A percentile compares a stretch with the other conserved stretches of the same genome.
phyloP scores from a whole-genome alignment of 2,888 invertebrate genomes.

The Shargacucullia verbasci region DNA sequence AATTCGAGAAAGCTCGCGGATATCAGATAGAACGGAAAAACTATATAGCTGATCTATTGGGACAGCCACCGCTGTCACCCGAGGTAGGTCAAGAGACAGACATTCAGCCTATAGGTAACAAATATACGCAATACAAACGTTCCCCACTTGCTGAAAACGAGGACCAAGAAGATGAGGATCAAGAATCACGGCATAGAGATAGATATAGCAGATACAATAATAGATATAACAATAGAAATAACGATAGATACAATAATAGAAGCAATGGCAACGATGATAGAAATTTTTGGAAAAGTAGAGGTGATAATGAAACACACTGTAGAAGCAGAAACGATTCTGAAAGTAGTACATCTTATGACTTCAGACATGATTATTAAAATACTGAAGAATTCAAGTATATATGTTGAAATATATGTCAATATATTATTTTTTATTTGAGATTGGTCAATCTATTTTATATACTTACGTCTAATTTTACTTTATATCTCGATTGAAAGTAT shows the following conservation, averaged over 20 bases:
- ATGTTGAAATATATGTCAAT: no score
- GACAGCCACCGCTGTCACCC: constrained; percentile 61
- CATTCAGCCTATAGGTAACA: constrained; percentile 59
- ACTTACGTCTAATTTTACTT: no score
- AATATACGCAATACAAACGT: constrained; percentile 22
- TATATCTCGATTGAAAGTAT: no score
- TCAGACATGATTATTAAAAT: constrained; percentile 67
- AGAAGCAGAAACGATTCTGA: constrained; percentile 36
- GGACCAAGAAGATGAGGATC: constrained; percentile 17
- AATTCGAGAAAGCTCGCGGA: constrained; percentile 91
- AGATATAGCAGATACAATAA: constrained; percentile 35
- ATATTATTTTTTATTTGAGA: neutral
- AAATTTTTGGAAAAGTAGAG: constrained; percentile 21
- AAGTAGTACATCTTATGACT: constrained; percentile 63
- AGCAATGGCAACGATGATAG: constrained; percentile 2
- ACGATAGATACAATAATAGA: constrained; percentile 9
- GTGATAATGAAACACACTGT: constrained; percentile 26
- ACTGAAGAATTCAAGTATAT: no score
- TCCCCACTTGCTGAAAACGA: constrained; percentile 56
- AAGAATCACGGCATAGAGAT: constrained; percentile 31
- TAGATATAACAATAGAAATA: constrained; percentile 21
- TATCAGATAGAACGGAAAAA: constrained; percentile 90
- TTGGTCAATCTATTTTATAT: no score
- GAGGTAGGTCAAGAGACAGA: constrained; percentile 62
- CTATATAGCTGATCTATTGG: constrained; percentile 84